A percentile compares a stretch with the other conserved stretches of the same genome.
phyloP scores from a whole-genome alignment of 2,113 vertebrate species.

The Tringa solitaria region DNA sequence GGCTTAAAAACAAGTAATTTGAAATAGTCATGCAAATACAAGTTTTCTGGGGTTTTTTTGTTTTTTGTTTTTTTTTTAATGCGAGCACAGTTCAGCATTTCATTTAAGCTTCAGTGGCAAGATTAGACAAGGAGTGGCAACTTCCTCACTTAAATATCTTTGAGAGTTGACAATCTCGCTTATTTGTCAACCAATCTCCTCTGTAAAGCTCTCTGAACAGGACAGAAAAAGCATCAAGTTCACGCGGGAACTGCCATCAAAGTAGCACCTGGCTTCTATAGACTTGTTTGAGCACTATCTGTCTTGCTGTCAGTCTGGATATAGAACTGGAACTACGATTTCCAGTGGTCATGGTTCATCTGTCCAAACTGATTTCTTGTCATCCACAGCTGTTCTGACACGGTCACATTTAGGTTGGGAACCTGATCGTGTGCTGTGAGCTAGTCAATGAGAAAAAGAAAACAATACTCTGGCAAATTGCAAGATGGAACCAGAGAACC shows the following conservation, averaged over 20 bases:
- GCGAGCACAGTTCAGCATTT: background rate
- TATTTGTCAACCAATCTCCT: background rate
- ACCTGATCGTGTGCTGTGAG: background rate
- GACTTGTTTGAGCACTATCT: background rate
- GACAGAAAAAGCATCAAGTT: background rate
- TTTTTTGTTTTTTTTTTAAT: background rate
- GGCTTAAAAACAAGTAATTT: background rate
- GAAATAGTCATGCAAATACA: background rate
- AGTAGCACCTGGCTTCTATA: background rate
- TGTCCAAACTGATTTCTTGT: background rate
- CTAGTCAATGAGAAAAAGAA: background rate
- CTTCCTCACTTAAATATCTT: background rate
- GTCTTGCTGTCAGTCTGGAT: background rate
- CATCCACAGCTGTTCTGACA: background rate
- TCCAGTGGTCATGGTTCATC: background rate
- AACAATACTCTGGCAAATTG: background rate
- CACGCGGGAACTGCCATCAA: background rate
- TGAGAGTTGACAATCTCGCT: background rate
- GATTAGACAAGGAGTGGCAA: background rate
- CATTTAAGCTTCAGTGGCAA: background rate
- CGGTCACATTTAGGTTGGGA: background rate
- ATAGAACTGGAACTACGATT: background rate
- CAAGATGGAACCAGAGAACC: background rate
- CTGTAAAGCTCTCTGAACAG: background rate
- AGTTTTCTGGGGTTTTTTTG: background rate